phyloP scores from a whole-genome alignment of 1,140 invertebrate species.

The Conus betulinus region DNA sequence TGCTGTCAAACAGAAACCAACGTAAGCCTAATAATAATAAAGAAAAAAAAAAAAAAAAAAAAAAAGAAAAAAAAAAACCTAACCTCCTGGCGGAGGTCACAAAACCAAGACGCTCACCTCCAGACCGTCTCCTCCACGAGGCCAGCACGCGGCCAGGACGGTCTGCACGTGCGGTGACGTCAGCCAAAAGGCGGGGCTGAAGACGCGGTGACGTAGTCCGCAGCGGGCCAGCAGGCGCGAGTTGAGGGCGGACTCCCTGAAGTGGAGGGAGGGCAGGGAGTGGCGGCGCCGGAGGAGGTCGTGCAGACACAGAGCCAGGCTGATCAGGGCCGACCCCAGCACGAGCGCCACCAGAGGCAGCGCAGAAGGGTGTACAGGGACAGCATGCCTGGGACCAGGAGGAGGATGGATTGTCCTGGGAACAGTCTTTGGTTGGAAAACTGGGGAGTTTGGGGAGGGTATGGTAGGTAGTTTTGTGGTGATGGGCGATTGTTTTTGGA shows the following conservation, averaged over 20 bases:
- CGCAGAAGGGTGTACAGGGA: conserved; percentile 34
- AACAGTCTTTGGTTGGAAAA: neutral
- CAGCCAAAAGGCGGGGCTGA: conserved; percentile 50
- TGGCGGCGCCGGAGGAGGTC: conserved; percentile 35
- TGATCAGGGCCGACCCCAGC: conserved; percentile 42
- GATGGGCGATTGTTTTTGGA: too few species aligned
- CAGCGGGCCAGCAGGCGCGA: conserved; percentile 50
- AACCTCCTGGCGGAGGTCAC: too few species aligned
- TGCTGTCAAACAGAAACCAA: too few species aligned
- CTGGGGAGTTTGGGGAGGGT: neutral
- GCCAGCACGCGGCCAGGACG: conserved; percentile 44
- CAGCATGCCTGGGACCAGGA: neutral
- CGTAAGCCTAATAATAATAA: too few species aligned
- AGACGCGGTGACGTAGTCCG: conserved; percentile 47
- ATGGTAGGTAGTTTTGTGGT: neutral
- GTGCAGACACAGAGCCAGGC: conserved; percentile 39
- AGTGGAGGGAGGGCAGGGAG: conserved; percentile 51
- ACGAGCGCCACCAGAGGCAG: conserved; percentile 35
- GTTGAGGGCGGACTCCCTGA: conserved; percentile 58
- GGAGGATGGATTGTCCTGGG: neutral
- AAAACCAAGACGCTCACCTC: neutral
- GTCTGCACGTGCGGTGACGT: conserved; percentile 61
- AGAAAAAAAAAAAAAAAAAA: too few species aligned
- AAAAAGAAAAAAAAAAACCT: too few species aligned
- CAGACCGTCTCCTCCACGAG: conserved; percentile 16